Evolutionary conservation across 2,113 vertebrate genomes (phyloP).

Genomic region (Mystacornis crossleyi): DNA sequence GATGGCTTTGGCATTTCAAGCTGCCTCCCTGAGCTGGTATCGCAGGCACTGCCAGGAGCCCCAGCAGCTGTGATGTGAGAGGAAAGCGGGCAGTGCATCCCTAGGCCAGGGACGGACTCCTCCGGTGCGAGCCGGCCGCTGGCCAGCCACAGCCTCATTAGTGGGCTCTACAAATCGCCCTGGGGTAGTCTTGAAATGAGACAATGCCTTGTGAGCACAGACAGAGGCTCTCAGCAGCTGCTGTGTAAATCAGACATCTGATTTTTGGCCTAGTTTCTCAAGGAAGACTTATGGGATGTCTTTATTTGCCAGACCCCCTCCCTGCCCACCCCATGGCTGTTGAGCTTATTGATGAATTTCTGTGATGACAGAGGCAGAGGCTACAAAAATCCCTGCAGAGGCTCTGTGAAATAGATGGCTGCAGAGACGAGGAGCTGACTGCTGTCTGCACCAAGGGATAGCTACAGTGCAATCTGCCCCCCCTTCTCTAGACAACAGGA

Average conservation of each 20-base stretch:
- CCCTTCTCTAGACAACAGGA: background rate
- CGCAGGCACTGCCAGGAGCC: background rate
- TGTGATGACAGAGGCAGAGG: background rate
- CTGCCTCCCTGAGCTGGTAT: rapidly evolving
- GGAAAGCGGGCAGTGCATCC: background rate
- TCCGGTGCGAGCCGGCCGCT: background rate
- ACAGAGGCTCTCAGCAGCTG: constrained; percentile 5
- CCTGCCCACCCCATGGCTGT: background rate
- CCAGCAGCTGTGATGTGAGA: background rate
- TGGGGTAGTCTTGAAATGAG: background rate
- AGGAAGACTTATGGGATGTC: background rate
- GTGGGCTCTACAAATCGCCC: background rate
- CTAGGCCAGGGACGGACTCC: background rate
- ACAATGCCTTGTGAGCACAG: constrained; percentile 7
- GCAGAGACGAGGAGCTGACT: background rate
- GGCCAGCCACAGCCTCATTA: background rate
- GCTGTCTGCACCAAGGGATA: background rate
- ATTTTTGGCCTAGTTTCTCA: constrained; percentile 13
- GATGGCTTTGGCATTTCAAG: background rate
- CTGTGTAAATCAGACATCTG: background rate
- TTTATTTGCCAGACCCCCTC: background rate
- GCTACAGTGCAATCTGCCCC: background rate
- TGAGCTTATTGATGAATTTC: background rate
- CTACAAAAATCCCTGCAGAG: background rate
- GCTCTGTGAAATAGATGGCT: background rate